Evolutionary conservation across 2,113 vertebrate genomes (phyloP).

Genomic region (Eonycteris spelaea): DNA sequence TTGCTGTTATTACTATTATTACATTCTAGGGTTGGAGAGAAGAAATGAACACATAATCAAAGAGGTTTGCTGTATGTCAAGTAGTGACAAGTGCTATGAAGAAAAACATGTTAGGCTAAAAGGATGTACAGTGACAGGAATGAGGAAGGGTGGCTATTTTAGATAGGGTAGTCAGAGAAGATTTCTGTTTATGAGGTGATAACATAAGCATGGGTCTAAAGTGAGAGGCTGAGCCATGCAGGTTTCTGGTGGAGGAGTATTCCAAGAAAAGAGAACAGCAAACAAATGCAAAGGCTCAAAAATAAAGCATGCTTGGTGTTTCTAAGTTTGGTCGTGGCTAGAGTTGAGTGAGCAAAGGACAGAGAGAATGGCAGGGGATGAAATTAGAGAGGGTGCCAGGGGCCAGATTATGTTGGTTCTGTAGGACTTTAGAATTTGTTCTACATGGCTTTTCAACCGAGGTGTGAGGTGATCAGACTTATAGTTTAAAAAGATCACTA

Average conservation of each 20-base stretch:
- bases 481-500: background rate
- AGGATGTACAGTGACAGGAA: background rate
- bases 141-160: background rate
- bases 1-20: background rate
- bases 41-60: background rate
- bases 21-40: background rate
- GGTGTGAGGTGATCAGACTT: background rate
- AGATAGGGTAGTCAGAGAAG: background rate
- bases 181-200: background rate
- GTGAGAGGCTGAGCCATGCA: background rate
- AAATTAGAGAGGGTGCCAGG: background rate
- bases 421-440: background rate
- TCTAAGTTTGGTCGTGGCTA: background rate
- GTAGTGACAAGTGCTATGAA: background rate
- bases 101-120: background rate
- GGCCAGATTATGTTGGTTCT: background rate
- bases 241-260: background rate
- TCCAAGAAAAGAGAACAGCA: background rate
- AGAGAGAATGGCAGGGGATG: background rate
- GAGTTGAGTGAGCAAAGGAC: background rate
- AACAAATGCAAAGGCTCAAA: background rate
- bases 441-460: background rate
- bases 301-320: background rate
- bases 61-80: background rate
- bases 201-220: background rate